Evolutionary conservation across 2,888 invertebrate genomes (phyloP).

Genomic region (Clunio marinus): DNA sequence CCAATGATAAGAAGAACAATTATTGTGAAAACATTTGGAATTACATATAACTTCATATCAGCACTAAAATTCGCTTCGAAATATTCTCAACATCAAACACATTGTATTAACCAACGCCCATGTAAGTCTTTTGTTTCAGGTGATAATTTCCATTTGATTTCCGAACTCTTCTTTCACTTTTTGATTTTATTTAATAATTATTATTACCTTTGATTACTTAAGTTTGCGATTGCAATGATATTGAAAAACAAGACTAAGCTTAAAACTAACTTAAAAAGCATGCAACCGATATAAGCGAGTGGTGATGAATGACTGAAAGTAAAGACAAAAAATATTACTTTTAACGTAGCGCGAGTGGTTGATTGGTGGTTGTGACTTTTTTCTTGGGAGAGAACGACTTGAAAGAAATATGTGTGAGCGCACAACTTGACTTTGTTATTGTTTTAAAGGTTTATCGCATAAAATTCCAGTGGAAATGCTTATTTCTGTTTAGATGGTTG

Average conservation of each 20-base stretch:
- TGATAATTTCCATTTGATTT: neutral
- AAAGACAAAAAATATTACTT: constrained; percentile 20
- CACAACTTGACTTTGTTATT: constrained; percentile 17
- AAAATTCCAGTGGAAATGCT: no score
- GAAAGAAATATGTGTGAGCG: constrained; percentile 1
- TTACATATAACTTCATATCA: constrained; percentile 9
- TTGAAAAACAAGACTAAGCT: no score
- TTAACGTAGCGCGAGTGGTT: constrained; percentile 6
- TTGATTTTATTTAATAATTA: neutral
- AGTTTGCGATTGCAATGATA: no score
- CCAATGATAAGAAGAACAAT: constrained; percentile 5
- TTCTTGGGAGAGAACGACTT: neutral
- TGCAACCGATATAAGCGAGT: constrained; percentile 22
- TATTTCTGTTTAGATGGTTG: no score
- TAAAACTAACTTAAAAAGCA: neutral
- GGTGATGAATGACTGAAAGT: constrained; percentile 31
- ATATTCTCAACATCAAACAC: neutral
- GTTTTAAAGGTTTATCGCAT: no score
- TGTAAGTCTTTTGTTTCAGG: constrained; percentile 20
- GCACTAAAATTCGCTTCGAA: neutral
- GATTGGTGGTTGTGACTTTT: constrained; percentile 13
- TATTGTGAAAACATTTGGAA: constrained; percentile 33
- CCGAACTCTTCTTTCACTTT: neutral
- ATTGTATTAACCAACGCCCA: constrained; percentile 28
- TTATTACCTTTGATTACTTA: neutral